These are phyloP conservation scores for Amphiprion percula DNA, from an alignment of 2,113 vertebrate genomes.

Conservation along the genomic window DNA sequence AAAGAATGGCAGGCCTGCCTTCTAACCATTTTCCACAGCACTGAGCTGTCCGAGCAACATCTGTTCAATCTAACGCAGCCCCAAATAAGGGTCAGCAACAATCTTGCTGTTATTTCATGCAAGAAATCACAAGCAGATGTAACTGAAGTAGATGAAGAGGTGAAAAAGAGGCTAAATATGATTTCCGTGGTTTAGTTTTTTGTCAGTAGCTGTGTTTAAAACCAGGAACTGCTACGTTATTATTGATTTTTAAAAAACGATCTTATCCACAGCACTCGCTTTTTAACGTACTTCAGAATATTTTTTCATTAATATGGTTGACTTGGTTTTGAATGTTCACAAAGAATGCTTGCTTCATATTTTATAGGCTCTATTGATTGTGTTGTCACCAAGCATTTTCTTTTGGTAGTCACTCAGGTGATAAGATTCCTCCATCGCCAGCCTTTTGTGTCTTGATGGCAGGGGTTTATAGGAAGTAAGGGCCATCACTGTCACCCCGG, in stretches of 20 bases:
- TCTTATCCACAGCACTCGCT: conserved; percentile 15
- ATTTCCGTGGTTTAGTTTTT: conserved; percentile 3
- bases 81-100: conserved; percentile 40
- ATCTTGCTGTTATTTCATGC: conserved; percentile 2
- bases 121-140: conserved; percentile 5
- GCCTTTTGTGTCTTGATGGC: conserved; percentile 55
- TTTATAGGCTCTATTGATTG: conserved; percentile 72
- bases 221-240: conserved; percentile 29
- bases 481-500: conserved; percentile 72
- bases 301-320: conserved; percentile 53
- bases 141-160: neutral
- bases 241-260: conserved; percentile 38
- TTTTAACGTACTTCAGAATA: conserved; percentile 31
- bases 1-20: conserved; percentile 60
- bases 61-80: conserved; percentile 29
- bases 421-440: conserved; percentile 51
- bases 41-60: conserved; percentile 45
- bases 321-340: conserved; percentile 61
- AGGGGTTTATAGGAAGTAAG: conserved; percentile 55
- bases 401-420: conserved; percentile 70
- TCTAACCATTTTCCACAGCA: conserved; percentile 27
- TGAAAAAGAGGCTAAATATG: neutral
- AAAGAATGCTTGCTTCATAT: conserved; percentile 63
- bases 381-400: conserved; percentile 72
- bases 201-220: neutral